Evolutionary conservation across 92 coral and sea anemone genomes (phyloP), one percentile per base, ranked within the genome.

Genomic region (Metridium senile): DNA sequence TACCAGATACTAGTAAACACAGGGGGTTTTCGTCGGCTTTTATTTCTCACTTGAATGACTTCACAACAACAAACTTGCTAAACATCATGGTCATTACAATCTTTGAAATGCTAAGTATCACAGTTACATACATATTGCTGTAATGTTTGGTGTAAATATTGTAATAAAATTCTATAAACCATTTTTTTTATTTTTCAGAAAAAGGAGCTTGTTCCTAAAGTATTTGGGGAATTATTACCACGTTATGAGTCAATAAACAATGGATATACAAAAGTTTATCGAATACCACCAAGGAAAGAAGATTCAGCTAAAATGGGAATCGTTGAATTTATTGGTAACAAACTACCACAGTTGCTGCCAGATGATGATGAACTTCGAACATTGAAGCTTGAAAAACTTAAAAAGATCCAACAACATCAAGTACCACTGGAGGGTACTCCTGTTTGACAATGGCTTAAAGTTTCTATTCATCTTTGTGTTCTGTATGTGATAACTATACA

Each of bases 291-390:
- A 29, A 89, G 99, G 65, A 88, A 96, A 61, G 74, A 77, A 31
- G 99, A 96, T 72, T 82, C 94, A 4, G 99, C 99, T 54, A 83
- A 89, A 75, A 96, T 96, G 98, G 99, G 98, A 26, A 91, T 96
- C 11, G 93, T 96, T 58, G 99, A 96, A 69, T 89, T 96, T 68
- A 72, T 79, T 53, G 97, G 96, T 45, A 92, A 96, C 67, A 74
- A 88, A 22, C 59, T 96, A 0, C 99, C 99, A 49, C 91, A 86
- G 62, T 84, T 96, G 27, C 68, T 96, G 54, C 97, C 98, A 1
- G 75, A 85, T 65, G 91, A 88, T 27, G 89, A 89, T 22, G 93
- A 92, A 83, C 87, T 92, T 8, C 82, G 89, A 72, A 79, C 64
- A 22, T 74, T 89, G 49, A 83, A 84, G 82, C 88, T 83, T 77